phyloP scores from a whole-genome alignment of 1,140 invertebrate genomes.

The Procambarus clarkii region DNA sequence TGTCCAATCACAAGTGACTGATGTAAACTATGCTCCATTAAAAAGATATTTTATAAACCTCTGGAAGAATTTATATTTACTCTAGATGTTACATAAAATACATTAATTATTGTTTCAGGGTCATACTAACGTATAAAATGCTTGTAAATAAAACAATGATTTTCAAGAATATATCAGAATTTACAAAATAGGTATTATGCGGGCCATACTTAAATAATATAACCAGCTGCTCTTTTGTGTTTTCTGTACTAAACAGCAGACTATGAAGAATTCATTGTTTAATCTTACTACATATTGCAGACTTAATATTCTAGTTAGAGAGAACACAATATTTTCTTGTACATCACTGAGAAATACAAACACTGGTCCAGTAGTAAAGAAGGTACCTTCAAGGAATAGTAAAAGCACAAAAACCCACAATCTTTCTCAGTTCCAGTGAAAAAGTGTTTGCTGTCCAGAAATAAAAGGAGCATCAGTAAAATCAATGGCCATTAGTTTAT shows the following conservation, averaged over 20 bases:
- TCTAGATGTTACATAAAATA: not conserved
- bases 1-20: too few species aligned
- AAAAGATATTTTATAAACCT: too few species aligned
- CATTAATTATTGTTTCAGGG: constrained; percentile 23
- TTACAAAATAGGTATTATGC: constrained; percentile 13
- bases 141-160: constrained; percentile 15
- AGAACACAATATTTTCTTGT: constrained; percentile 35
- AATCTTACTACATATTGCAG: not conserved
- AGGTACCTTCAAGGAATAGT: not conserved
- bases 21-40: too few species aligned
- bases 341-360: constrained; percentile 14
- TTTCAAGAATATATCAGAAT: not conserved
- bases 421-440: not conserved
- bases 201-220: not conserved
- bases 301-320: constrained; percentile 16
- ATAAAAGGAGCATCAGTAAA: not conserved
- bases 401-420: not conserved
- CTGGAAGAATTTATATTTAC: not conserved
- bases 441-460: not conserved
- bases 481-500: not conserved
- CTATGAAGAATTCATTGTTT: constrained; percentile 9
- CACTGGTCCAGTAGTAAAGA: constrained; percentile 18
- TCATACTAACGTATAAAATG: constrained; percentile 7
- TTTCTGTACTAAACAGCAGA: not conserved
- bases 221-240: constrained; percentile 11